phyloP scores from a whole-genome alignment of 2,888 invertebrate species.

The Cancer borealis region DNA sequence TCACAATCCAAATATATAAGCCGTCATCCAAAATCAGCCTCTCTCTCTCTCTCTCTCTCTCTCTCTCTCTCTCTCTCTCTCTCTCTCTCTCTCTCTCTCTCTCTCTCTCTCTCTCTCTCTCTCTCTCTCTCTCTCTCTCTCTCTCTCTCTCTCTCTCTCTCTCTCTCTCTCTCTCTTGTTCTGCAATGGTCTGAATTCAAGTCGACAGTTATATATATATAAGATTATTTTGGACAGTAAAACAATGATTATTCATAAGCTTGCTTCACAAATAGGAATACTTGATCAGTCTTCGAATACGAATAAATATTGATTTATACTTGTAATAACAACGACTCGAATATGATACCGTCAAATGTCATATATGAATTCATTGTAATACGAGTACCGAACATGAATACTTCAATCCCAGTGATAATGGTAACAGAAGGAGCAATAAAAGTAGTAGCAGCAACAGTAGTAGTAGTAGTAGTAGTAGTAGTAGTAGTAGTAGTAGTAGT shows the following conservation, averaged over 20 bases:
- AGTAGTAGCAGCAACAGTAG: not conserved
- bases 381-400: not conserved
- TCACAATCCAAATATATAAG: not conserved
- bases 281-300: not conserved
- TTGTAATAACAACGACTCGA: not conserved
- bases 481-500: not conserved
- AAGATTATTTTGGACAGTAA: not conserved
- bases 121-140: constrained; percentile 32
- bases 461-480: not conserved
- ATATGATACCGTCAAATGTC: not conserved
- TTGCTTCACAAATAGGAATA: not conserved
- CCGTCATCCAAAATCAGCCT: not conserved
- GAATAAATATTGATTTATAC: not conserved
- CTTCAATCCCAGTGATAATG: not conserved
- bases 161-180: not conserved
- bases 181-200: not conserved
- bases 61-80: constrained; percentile 32
- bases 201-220: not conserved
- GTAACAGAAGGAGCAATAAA: not conserved
- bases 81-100: not conserved
- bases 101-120: constrained; percentile 32
- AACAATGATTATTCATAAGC: not conserved
- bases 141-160: constrained; percentile 32
- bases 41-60: not conserved
- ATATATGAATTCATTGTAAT: not conserved